Conservation (phyloP, 2,888 invertebrate species). For the Galerucella nymphaeae region DNA sequence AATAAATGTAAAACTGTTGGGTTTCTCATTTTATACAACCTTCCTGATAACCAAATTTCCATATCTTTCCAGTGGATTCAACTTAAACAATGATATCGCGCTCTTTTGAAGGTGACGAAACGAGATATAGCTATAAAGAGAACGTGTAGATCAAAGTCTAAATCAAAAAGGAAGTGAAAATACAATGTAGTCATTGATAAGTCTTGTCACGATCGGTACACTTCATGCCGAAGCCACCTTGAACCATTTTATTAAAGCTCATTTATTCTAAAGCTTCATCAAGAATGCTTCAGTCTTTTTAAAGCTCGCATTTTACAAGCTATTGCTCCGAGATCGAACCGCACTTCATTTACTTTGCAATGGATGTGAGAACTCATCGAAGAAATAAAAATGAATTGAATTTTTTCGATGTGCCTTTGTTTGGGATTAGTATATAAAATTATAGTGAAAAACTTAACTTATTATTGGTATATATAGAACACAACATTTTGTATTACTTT, state of each 20-base stretch:
- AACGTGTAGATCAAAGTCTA: conserved; percentile 7
- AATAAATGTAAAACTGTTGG: no score
- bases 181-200: conserved; percentile 54
- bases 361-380: conserved; percentile 21
- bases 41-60: background rate
- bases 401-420: background rate
- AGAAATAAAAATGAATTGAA: background rate
- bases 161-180: conserved; percentile 46
- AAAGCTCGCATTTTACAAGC: conserved; percentile 49
- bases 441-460: no score
- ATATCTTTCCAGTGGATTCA: background rate
- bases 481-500: no score
- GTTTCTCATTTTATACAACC: background rate
- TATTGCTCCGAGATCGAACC: conserved; percentile 51
- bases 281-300: conserved; percentile 47
- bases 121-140: conserved; percentile 3
- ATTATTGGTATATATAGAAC: no score
- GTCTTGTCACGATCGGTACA: conserved; percentile 55
- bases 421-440: background rate
- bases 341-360: conserved; percentile 41
- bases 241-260: conserved; percentile 58
- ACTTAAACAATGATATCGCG: background rate
- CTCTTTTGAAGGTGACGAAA: background rate
- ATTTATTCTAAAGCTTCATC: conserved; percentile 58
- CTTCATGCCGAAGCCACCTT: conserved; percentile 56